Conservation (phyloP, 2,888 invertebrate genomes). For the Lysandra bellargus region DNA sequence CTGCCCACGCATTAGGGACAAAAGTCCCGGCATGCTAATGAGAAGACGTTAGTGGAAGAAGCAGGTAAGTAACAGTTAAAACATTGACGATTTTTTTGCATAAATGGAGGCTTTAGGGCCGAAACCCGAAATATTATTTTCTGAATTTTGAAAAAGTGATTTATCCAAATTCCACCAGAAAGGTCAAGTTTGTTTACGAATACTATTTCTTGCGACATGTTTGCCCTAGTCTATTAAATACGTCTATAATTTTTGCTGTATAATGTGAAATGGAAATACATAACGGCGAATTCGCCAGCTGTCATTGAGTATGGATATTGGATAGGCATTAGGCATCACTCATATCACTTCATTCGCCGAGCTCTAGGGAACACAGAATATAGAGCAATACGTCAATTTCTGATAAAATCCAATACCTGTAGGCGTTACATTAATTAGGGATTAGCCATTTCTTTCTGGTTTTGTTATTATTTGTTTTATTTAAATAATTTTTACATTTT, state of each 20-base stretch:
- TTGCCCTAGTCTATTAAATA: background rate
- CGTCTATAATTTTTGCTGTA: background rate
- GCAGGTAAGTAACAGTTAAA: too few species aligned
- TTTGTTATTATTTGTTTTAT: background rate
- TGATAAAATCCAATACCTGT: slow-evolving; percentile 34
- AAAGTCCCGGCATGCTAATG: too few species aligned
- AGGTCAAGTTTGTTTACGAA: too few species aligned
- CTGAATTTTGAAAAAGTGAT: too few species aligned
- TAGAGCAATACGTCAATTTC: slow-evolving; percentile 33
- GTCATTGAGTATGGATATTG: slow-evolving; percentile 49
- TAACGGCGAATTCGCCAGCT: slow-evolving; percentile 54
- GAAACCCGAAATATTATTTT: too few species aligned
- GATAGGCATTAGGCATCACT: slow-evolving; percentile 50
- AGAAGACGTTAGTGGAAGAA: too few species aligned
- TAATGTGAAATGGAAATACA: slow-evolving; percentile 32
- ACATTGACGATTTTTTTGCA: too few species aligned
- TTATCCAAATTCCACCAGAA: too few species aligned
- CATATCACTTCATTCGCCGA: slow-evolving; percentile 53
- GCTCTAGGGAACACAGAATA: slow-evolving; percentile 50
- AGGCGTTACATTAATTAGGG: background rate
- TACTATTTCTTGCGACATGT: too few species aligned
- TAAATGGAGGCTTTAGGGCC: too few species aligned
- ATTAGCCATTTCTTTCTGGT: background rate
- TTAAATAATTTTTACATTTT: too few species aligned
- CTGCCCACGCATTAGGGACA: too few species aligned